These are phyloP conservation scores for Taenioides sp. DNA, from an alignment of 2,797 vertebrate genomes.

Conservation along the genomic window DNA sequence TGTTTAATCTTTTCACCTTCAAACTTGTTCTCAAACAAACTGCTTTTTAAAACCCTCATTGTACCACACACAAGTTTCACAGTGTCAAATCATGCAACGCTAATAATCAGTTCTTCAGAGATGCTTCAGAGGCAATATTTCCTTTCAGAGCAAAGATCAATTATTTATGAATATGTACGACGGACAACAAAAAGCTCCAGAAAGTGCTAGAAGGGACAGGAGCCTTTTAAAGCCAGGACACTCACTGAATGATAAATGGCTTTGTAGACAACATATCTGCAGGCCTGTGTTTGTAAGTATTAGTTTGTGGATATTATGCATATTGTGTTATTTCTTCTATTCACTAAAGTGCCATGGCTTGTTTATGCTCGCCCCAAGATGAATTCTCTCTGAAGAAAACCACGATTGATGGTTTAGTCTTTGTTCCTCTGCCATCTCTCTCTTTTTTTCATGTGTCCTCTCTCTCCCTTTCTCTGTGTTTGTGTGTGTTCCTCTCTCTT, in stretches of 20 bases:
- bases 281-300: slow-evolving; percentile 31
- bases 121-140: background rate
- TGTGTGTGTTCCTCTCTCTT: background rate
- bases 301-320: slow-evolving; percentile 27
- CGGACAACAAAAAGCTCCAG: slow-evolving; percentile 5
- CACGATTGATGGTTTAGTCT: slow-evolving; percentile 46
- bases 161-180: slow-evolving; percentile 18
- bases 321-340: slow-evolving; percentile 8
- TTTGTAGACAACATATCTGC: slow-evolving; percentile 13
- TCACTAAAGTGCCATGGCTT: slow-evolving; percentile 30
- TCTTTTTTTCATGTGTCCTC: background rate
- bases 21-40: background rate
- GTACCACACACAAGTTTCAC: background rate
- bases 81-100: background rate
- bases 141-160: slow-evolving; percentile 8
- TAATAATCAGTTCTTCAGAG: slow-evolving; percentile 16
- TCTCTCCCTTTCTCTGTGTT: too few species aligned
- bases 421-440: slow-evolving; percentile 50
- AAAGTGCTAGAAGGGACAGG: slow-evolving; percentile 10
- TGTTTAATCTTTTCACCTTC: background rate
- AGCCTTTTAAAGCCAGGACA: slow-evolving; percentile 15
- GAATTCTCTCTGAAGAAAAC: slow-evolving; percentile 50
- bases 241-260: slow-evolving; percentile 24
- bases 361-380: slow-evolving; percentile 33
- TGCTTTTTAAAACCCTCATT: background rate